These are phyloP conservation scores for Brachionus paranguensis DNA, from an alignment of 1,140 invertebrate genomes.

Conservation along the genomic window DNA sequence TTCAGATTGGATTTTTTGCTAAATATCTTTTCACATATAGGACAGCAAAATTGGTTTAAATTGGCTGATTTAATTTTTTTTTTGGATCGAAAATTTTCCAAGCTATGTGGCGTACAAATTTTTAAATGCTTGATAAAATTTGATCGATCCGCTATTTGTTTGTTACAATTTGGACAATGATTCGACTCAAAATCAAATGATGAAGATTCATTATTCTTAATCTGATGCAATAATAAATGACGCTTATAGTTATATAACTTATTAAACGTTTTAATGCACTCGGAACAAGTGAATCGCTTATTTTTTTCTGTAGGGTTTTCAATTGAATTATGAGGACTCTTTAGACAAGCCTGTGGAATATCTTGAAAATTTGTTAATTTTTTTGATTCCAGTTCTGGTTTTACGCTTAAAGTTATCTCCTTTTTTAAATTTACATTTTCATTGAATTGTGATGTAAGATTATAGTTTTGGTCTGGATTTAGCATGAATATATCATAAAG, in stretches of 20 bases:
- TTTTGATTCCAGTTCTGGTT: neutral
- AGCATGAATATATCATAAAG: slow-evolving; percentile 9
- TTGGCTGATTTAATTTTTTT: neutral
- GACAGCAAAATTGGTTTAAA: neutral
- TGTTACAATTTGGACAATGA: neutral
- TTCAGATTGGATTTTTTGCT: neutral
- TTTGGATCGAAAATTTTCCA: neutral
- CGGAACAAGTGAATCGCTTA: neutral
- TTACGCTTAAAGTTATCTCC: neutral
- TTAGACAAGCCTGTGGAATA: neutral
- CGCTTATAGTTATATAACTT: slow-evolving; percentile 13
- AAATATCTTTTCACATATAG: neutral
- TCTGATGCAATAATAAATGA: neutral
- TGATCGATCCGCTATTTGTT: neutral
- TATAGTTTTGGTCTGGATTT: neutral
- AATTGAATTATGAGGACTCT: neutral
- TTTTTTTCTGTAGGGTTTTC: neutral
- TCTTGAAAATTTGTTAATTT: neutral
- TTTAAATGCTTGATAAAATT: slow-evolving; percentile 6
- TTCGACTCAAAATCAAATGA: neutral
- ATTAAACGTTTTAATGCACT: neutral
- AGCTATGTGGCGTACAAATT: neutral
- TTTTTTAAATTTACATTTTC: neutral
- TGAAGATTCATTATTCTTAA: neutral
- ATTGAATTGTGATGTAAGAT: neutral